These are phyloP conservation scores for Lasioglossum baleicum DNA, from an alignment of 1,140 invertebrate genomes.

Conservation along the genomic window DNA sequence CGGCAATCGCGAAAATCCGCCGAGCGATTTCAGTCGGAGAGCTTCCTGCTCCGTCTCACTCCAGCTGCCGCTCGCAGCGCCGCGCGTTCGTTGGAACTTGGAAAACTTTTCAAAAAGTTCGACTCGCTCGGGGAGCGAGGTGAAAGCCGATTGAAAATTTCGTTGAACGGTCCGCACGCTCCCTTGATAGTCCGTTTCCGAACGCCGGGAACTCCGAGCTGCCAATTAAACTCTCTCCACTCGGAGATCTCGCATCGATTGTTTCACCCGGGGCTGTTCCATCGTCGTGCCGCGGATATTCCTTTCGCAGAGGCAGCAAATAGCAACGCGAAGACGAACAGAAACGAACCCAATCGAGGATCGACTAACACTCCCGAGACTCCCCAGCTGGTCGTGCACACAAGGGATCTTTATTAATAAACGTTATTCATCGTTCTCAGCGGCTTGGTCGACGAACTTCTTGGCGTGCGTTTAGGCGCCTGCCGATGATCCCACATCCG, in stretches of 20 bases:
- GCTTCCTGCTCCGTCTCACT: background rate
- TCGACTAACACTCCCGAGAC: too few species aligned
- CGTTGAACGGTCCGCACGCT: background rate
- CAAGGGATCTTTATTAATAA: too few species aligned
- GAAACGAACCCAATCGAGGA: too few species aligned
- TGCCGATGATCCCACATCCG: background rate
- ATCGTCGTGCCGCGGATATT: background rate
- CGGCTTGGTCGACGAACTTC: background rate
- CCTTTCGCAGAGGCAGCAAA: too few species aligned
- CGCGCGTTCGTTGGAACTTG: background rate
- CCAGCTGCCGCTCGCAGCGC: too few species aligned
- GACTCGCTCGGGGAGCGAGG: background rate
- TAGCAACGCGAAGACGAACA: too few species aligned
- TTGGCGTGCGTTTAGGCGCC: background rate
- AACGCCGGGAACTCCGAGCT: background rate
- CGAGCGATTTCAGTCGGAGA: slow-evolving; percentile 19
- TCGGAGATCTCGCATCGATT: slow-evolving; percentile 12
- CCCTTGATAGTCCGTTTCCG: background rate
- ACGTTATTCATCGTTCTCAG: too few species aligned
- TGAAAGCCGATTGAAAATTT: slow-evolving; percentile 36
- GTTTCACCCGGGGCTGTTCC: background rate
- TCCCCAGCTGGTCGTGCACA: too few species aligned
- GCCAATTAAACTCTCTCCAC: slow-evolving; percentile 25
- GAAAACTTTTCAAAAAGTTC: slow-evolving; percentile 9
- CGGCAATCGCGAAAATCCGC: slow-evolving; percentile 30